Percentiles rank a stretch among this genome's conserved stretches.
These are phyloP conservation scores for Crax fasciolata DNA, from an alignment of 2,797 vertebrate species.

Conservation along the genomic window DNA sequence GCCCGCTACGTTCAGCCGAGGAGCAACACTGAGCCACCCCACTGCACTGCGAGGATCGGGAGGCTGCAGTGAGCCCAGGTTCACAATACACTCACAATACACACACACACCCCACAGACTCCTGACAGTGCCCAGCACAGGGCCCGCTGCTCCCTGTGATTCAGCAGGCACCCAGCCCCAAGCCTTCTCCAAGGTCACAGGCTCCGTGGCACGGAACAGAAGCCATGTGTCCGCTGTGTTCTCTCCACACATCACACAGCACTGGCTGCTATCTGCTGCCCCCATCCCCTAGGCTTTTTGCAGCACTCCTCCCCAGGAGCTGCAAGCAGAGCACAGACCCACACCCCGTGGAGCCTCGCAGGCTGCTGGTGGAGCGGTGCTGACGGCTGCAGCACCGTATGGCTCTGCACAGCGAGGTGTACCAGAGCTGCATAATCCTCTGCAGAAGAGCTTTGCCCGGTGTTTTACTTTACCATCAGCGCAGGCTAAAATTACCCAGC, in stretches of 20 bases:
- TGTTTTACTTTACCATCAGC: conserved; percentile 45
- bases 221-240: not conserved
- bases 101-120: too few species aligned
- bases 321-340: conserved; percentile 7
- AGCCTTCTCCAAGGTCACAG: conserved; percentile 43
- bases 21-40: not conserved
- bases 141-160: not conserved
- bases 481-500: conserved; percentile 68
- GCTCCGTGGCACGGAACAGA: not conserved
- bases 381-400: conserved; percentile 2
- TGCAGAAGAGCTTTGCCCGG: conserved; percentile 37
- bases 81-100: too few species aligned
- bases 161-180: not conserved
- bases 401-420: not conserved
- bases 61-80: not conserved
- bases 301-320: not conserved
- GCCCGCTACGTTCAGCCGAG: not conserved
- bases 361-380: not conserved
- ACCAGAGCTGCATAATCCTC: conserved; percentile 64
- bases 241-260: not conserved
- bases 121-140: too few species aligned
- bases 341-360: conserved; percentile 29
- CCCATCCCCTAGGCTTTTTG: not conserved
- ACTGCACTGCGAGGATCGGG: rapidly evolving
- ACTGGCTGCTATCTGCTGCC: not conserved